phyloP scores from a whole-genome alignment of 2,113 vertebrate genomes.

The Ivindomyrus marchei region DNA sequence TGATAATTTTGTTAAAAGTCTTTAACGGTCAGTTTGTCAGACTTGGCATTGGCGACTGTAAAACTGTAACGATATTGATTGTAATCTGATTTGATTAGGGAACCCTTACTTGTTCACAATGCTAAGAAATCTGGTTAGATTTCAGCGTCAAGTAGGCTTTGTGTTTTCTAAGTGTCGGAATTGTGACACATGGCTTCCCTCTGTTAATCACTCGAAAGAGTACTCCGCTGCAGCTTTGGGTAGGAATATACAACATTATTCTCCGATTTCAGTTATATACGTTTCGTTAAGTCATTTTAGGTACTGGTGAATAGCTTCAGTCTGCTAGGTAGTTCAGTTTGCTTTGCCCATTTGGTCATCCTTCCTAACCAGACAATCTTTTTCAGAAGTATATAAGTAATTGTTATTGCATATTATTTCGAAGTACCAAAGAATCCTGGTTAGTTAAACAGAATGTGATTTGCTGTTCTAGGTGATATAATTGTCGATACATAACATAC shows the following conservation, averaged over 20 bases:
- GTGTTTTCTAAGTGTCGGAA: slow-evolving; percentile 22
- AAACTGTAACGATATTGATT: not conserved
- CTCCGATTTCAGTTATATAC: not conserved
- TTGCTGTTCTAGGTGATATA: not conserved
- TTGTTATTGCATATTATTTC: not conserved
- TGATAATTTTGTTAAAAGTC: not conserved
- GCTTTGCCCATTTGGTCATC: not conserved
- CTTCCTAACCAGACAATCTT: not conserved
- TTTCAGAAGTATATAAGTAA: not conserved
- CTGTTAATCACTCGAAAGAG: slow-evolving; percentile 12
- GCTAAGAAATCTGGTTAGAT: slow-evolving; percentile 41
- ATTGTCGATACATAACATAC: not conserved
- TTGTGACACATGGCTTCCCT: slow-evolving; percentile 1
- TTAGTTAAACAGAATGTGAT: not conserved
- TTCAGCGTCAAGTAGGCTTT: slow-evolving; percentile 29
- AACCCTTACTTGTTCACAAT: slow-evolving; percentile 29
- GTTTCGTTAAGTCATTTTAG: not conserved
- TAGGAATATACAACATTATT: slow-evolving; percentile 27
- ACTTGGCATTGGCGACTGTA: not conserved
- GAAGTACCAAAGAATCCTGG: not conserved
- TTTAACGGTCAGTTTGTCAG: not conserved
- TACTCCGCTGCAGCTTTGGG: slow-evolving; percentile 46
- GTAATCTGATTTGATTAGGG: not conserved
- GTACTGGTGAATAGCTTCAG: not conserved
- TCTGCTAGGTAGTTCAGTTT: not conserved